A percentile compares a stretch with the other conserved stretches of the same genome.
Evolutionary conservation across 2,888 invertebrate species (phyloP).

Genomic region (Eupithecia dodoneata): DNA sequence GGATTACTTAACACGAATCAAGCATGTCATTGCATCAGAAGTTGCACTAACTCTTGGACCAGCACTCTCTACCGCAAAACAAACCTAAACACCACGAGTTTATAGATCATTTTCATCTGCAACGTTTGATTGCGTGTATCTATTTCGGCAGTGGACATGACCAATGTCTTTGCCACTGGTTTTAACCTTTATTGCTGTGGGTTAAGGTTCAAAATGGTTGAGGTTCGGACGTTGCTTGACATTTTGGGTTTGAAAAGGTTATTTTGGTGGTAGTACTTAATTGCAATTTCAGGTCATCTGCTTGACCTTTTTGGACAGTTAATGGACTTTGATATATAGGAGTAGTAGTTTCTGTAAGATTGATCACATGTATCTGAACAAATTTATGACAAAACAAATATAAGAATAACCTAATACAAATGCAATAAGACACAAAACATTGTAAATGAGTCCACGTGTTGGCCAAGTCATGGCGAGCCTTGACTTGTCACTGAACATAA

Average conservation of each 20-base stretch:
- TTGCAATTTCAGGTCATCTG: constrained; percentile 43
- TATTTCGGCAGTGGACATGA: constrained; percentile 25
- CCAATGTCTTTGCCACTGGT: constrained; percentile 16
- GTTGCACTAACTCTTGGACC: constrained; percentile 9
- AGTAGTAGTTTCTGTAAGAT: not conserved
- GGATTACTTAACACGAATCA: constrained; percentile 12
- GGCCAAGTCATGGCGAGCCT: too few species aligned
- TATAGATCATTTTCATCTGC: constrained; percentile 15
- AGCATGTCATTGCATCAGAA: constrained; percentile 15
- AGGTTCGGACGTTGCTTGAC: constrained; percentile 30
- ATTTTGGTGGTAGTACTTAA: constrained; percentile 43
- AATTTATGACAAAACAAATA: too few species aligned
- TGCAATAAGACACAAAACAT: not conserved
- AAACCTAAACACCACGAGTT: not conserved
- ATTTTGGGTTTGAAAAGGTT: constrained; percentile 47
- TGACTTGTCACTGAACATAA: too few species aligned
- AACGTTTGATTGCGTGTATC: constrained; percentile 11
- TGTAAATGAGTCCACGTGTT: not conserved
- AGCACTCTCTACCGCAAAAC: constrained; percentile 2
- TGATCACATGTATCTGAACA: not conserved
- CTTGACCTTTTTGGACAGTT: constrained; percentile 39
- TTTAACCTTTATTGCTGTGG: constrained; percentile 29
- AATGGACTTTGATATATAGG: constrained; percentile 31
- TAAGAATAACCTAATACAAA: not conserved
- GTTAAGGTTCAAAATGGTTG: constrained; percentile 25